Evolutionary conservation across 92 coral and sea anemone genomes (phyloP).

Genomic region (Palythoa caribaeorum): DNA sequence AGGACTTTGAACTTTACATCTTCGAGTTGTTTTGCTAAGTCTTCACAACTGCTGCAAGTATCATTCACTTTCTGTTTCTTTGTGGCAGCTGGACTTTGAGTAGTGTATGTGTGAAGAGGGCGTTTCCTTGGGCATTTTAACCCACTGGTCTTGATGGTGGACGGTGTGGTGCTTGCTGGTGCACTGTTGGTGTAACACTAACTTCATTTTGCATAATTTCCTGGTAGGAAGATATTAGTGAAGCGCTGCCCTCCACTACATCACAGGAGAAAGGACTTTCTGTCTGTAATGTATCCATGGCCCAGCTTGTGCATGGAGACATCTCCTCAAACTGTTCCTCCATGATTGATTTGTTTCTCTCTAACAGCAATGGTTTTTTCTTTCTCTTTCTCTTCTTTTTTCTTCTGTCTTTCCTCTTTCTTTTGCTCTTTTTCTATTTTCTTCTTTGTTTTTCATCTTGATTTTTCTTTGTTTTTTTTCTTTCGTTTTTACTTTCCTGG

Average conservation of each 20-base stretch:
- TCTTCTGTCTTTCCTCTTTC: not conserved
- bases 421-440: not conserved
- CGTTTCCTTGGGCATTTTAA: not conserved
- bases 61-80: not conserved
- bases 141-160: not conserved
- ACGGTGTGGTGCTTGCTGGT: not conserved
- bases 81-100: not conserved
- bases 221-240: slow-evolving; percentile 2
- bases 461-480: not conserved
- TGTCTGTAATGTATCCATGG: not conserved
- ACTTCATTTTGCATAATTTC: not conserved
- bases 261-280: not conserved
- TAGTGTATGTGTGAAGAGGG: not conserved
- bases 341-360: not conserved
- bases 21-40: not conserved
- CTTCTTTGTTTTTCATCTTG: not conserved
- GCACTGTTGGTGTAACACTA: not conserved
- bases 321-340: not conserved
- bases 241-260: slow-evolving; percentile 1
- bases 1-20: not conserved
- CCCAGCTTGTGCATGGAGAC: slow-evolving; percentile 1
- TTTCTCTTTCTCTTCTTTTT: not conserved
- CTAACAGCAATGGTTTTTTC: not conserved
- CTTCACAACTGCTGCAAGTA: not conserved
- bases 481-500: not conserved